These are phyloP conservation scores for Echinometra lucunter DNA, from an alignment of 53 echinoderm and acorn worm species.

Conservation along the genomic window DNA sequence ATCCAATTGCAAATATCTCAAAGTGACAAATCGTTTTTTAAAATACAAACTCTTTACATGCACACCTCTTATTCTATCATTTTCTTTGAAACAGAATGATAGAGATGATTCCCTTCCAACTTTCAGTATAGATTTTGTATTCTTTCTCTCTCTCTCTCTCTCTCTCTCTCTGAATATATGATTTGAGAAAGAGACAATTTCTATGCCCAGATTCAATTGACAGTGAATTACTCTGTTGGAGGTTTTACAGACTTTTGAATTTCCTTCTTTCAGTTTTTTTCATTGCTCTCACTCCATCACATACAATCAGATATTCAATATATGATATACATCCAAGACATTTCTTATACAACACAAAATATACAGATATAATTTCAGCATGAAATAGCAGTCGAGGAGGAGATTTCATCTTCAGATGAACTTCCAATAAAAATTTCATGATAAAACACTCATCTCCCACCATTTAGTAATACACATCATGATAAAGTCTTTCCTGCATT, in stretches of 20 bases:
- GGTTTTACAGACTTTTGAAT: neutral
- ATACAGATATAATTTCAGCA: constrained; percentile 54
- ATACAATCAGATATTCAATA: constrained; percentile 1
- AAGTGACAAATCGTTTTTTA: too few species aligned
- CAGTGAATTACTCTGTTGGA: neutral
- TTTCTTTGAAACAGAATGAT: too few species aligned
- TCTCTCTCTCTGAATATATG: too few species aligned
- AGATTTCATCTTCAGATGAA: neutral
- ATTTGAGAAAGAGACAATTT: neutral
- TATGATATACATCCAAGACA: constrained; percentile 31
- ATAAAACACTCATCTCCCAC: constrained; percentile 4
- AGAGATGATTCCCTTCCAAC: too few species aligned
- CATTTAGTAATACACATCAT: neutral
- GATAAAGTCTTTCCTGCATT: neutral
- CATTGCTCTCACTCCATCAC: neutral
- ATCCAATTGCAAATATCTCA: too few species aligned
- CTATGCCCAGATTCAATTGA: neutral
- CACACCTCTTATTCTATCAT: too few species aligned
- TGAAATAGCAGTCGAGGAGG: constrained; percentile 20
- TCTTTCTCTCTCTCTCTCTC: too few species aligned
- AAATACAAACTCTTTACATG: too few species aligned
- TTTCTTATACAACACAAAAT: constrained; percentile 39
- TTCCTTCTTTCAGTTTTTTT: neutral
- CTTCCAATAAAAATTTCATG: constrained; percentile 28
- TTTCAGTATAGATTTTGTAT: too few species aligned